Base-by-base conservation (phyloP, 2,888 invertebrate species). In the Chrysomela aeneicollis region DNA sequence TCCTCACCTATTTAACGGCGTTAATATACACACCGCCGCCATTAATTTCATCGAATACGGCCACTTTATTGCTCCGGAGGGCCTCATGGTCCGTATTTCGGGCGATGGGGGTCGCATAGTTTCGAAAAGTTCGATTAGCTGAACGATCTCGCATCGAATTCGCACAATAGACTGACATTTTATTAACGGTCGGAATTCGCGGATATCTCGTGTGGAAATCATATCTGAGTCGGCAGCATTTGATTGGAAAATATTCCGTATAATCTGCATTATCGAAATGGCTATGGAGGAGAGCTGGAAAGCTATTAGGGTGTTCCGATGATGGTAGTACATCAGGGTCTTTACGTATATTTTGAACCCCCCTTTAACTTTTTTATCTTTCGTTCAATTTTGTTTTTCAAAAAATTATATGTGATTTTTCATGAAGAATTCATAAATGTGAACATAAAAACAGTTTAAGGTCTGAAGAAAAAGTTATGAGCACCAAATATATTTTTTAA, bases 1-100 rank as follows among this genome's bases (percentile, higher is more conserved):
- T 42, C 57, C 57, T 46, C 46, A 57, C 57, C 57, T 57, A 46
- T 57, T 57, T 57, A 57, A 57, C 57, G 26, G 46, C 46, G 21
- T 26, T 57, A 57, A 57, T 57, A 57, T 42, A 42, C 42, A 42
- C 42, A 42, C 42, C 42, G 42, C 42, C 42, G 15, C 42, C 42
- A 42, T 42, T 42, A 42, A 42, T 42, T 42, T 42, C 42, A 42
- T 42, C 42, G 42, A 42, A 10, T 15, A 42, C 42, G 42, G 42
- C 15, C 42, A 42, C 42, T 42, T 42, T 15, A 42, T 42, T 42
- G 15, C 12, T 42, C 42, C 42, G 15, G 4, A n/a, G n/a, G 42
- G 42, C 42, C 42, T 15, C 12, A 42, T 10, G 35, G 8, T 35
- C 35, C 12, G 10, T 35, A 35, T 35, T 35, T 9, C 35, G 35